A percentile compares a stretch with the other conserved stretches of the same genome.
Evolutionary conservation across 2,113 vertebrate species (phyloP).

Genomic region (Variabilichromis moorii): DNA sequence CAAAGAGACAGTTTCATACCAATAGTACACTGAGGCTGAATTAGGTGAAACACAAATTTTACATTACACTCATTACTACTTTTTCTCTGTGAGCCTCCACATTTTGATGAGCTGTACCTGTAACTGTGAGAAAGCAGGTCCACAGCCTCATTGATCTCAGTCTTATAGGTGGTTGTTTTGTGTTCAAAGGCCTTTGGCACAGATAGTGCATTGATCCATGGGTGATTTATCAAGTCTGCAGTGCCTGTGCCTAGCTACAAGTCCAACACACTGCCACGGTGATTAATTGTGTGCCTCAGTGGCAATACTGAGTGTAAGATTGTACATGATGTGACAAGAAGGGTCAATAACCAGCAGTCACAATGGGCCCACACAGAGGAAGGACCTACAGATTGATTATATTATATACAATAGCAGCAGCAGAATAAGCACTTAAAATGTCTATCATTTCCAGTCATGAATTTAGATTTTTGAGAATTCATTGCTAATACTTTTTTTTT

Average conservation of each 20-base stretch:
- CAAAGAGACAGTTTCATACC: not conserved
- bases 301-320: constrained; percentile 38
- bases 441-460: not conserved
- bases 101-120: not conserved
- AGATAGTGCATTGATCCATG: constrained; percentile 63
- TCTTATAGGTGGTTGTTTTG: constrained; percentile 70
- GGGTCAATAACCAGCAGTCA: constrained; percentile 56
- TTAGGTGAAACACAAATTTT: not conserved
- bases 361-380: not conserved
- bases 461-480: not conserved
- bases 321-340: constrained; percentile 40
- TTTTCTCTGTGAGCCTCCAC: not conserved
- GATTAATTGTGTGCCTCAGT: constrained; percentile 68
- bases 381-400: not conserved
- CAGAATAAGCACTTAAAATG: not conserved
- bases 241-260: constrained; percentile 49
- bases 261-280: constrained; percentile 39
- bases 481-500: not conserved
- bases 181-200: constrained; percentile 74
- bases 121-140: constrained; percentile 66
- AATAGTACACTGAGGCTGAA: not conserved
- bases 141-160: constrained; percentile 77
- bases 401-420: not conserved
- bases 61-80: constrained; percentile 11
- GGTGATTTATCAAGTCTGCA: constrained; percentile 75